Percentiles rank a stretch among this genome's conserved stretches.
phyloP scores from a whole-genome alignment of 2,797 vertebrate species.

The Tympanoctomys barrerae region DNA sequence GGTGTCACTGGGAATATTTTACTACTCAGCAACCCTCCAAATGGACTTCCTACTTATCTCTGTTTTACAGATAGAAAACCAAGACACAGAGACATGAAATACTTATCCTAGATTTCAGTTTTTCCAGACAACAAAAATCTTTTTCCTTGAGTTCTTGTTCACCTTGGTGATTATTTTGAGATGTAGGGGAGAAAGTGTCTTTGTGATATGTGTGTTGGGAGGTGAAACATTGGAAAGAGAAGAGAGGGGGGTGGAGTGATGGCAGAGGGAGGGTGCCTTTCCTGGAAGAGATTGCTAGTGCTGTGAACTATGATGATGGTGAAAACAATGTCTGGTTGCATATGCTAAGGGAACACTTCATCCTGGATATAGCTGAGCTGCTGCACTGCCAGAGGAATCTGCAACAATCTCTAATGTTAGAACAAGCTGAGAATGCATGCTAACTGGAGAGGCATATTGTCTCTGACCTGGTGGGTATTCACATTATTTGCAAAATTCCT shows the following conservation, averaged over 20 bases:
- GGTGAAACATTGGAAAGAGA: neutral
- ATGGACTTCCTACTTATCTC: neutral
- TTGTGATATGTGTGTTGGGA: neutral
- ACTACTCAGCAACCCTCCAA: no score
- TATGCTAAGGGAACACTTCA: neutral
- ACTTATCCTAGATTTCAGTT: neutral
- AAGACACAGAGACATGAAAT: neutral
- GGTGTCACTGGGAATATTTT: neutral
- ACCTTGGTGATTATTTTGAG: slow-evolving; percentile 40
- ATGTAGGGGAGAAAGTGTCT: neutral
- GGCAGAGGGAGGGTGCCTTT: neutral
- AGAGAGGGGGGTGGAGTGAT: neutral
- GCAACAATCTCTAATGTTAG: neutral
- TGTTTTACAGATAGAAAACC: slow-evolving; percentile 18
- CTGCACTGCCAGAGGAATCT: neutral
- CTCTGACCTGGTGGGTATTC: neutral
- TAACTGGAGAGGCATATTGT: neutral
- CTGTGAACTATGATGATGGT: neutral
- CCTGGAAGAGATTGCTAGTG: neutral
- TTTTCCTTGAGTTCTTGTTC: slow-evolving; percentile 10
- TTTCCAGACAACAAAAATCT: neutral
- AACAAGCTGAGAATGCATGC: neutral
- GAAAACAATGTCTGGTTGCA: neutral
- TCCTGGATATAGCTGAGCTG: neutral
- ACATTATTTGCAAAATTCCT: neutral